A percentile compares a stretch with the other conserved stretches of the same genome.
These are phyloP conservation scores for Himantopus leucocephalus DNA, from an alignment of 2,113 vertebrate species.

Conservation along the genomic window DNA sequence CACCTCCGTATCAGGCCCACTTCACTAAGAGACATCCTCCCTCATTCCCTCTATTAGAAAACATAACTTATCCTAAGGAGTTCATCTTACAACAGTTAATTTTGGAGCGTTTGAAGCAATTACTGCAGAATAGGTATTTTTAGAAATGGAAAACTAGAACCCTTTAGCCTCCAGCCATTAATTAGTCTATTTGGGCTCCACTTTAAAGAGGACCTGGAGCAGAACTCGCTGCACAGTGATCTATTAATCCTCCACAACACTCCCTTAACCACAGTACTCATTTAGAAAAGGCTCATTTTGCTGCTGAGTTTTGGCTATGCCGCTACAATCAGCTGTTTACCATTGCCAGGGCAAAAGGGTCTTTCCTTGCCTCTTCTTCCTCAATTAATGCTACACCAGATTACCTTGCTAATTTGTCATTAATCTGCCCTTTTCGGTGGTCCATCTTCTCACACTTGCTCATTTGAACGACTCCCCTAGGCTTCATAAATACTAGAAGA, in stretches of 20 bases:
- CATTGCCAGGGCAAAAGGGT: background rate
- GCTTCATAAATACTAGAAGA: background rate
- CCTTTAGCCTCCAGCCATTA: conserved; percentile 13
- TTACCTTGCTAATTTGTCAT: background rate
- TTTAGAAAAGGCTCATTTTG: background rate
- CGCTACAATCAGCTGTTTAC: background rate
- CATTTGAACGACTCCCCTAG: background rate
- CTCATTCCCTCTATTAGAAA: background rate
- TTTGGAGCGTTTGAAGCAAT: background rate
- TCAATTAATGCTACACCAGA: background rate
- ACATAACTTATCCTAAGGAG: background rate
- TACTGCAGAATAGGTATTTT: conserved; percentile 28
- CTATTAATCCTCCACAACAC: conserved; percentile 1
- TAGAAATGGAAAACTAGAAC: conserved; percentile 15
- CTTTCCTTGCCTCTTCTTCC: background rate
- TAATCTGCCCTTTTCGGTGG: background rate
- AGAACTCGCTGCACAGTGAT: background rate
- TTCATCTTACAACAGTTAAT: background rate
- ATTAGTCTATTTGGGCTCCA: conserved; percentile 23
- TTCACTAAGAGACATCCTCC: background rate
- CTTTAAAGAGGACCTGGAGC: background rate
- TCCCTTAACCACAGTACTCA: background rate
- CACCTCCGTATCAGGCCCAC: background rate
- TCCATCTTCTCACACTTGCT: background rate
- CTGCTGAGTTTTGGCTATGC: background rate